A percentile compares a stretch with the other conserved stretches of the same genome.
Evolutionary conservation across 2,888 invertebrate genomes (phyloP).

Genomic region (Ametastegia equiseti): DNA sequence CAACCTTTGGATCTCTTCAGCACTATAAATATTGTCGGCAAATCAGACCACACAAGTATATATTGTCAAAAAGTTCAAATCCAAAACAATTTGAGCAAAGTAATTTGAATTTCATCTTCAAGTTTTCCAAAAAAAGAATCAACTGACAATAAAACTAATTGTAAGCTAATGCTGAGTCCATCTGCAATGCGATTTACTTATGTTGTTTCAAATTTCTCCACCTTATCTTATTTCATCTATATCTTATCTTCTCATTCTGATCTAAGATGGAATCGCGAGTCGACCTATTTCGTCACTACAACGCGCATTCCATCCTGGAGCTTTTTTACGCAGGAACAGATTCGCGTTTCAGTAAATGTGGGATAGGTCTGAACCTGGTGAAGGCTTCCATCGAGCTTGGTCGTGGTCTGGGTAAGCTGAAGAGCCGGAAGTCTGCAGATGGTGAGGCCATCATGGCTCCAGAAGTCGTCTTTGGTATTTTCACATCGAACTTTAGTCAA

Average conservation of each 20-base stretch:
- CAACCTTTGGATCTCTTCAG: too few species aligned
- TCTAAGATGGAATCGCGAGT: slow-evolving; percentile 63
- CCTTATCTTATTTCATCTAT: neutral
- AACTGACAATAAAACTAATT: too few species aligned
- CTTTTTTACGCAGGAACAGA: slow-evolving; percentile 83
- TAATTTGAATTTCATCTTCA: too few species aligned
- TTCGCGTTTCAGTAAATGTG: slow-evolving; percentile 78
- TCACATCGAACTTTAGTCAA: slow-evolving; percentile 80
- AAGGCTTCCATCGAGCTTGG: slow-evolving; percentile 77
- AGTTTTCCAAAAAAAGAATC: too few species aligned
- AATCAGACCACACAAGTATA: too few species aligned
- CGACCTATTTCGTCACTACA: slow-evolving; percentile 79
- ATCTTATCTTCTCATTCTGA: neutral
- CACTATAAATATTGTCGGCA: too few species aligned
- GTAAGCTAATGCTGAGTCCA: too few species aligned
- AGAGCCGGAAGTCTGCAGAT: slow-evolving; percentile 62
- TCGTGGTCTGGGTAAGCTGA: slow-evolving; percentile 62
- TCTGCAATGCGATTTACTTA: too few species aligned
- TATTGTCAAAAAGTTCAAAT: too few species aligned
- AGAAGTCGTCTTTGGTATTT: slow-evolving; percentile 80
- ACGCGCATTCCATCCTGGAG: slow-evolving; percentile 81
- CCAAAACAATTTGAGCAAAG: too few species aligned
- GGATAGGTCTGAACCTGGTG: slow-evolving; percentile 78
- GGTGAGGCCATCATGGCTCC: slow-evolving; percentile 71
- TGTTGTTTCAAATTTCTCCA: neutral